Conservation (phyloP, 2,113 vertebrate genomes). For the Neolamprologus fasciatus region DNA sequence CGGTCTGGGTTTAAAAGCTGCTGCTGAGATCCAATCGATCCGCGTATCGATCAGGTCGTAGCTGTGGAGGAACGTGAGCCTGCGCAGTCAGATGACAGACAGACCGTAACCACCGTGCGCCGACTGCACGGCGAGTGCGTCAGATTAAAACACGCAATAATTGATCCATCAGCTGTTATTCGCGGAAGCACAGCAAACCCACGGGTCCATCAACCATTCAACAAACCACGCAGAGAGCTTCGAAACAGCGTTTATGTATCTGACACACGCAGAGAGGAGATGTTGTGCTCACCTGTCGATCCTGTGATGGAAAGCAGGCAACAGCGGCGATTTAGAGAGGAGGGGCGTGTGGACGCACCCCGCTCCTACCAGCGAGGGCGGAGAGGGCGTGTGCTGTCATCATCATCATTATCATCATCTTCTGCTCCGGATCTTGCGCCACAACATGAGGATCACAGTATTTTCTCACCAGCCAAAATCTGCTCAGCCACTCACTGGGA, state of each 20-base stretch:
- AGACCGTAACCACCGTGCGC: neutral
- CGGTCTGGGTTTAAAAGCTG: neutral
- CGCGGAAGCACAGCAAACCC: neutral
- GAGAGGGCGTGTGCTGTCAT: neutral
- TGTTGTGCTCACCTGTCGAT: conserved; percentile 43
- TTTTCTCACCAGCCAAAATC: neutral
- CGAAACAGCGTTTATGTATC: neutral
- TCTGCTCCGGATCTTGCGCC: neutral
- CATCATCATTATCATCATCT: neutral
- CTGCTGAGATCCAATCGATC: neutral
- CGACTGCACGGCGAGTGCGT: neutral
- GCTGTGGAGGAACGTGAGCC: neutral
- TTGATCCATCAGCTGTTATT: neutral
- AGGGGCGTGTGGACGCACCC: conserved; percentile 40
- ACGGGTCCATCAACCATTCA: neutral
- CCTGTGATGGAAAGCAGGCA: neutral
- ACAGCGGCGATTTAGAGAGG: neutral
- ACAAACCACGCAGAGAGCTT: neutral
- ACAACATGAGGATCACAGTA: neutral
- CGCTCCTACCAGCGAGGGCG: neutral
- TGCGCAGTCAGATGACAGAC: neutral
- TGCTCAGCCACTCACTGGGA: neutral
- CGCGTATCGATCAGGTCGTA: neutral
- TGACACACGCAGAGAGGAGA: neutral
- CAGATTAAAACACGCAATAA: neutral